A percentile compares a stretch with the other conserved stretches of the same genome.
These are phyloP conservation scores for Caenorhabditis drosophilae DNA, from an alignment of 2,888 invertebrate species.

Conservation along the genomic window DNA sequence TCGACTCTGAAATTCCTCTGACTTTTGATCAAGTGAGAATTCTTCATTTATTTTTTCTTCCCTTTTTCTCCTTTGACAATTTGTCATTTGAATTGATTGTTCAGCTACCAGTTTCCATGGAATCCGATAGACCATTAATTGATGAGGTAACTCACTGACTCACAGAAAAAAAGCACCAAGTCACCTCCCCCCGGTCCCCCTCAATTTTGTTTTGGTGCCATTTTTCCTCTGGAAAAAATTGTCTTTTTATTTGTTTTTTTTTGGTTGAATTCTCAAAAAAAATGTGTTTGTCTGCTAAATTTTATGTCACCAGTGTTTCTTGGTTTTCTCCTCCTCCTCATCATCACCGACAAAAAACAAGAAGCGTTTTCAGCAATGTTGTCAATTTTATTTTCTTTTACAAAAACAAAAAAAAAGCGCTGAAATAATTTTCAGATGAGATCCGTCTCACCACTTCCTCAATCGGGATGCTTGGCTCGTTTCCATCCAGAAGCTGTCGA, in stretches of 20 bases:
- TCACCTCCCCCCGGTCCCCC: constrained; percentile 10
- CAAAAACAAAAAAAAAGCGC: neutral
- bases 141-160: constrained; percentile 42
- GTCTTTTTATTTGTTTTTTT: neutral
- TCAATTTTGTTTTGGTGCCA: constrained; percentile 12
- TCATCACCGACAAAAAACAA: too few species aligned
- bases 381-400: neutral
- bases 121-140: constrained; percentile 48
- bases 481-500: constrained; percentile 77
- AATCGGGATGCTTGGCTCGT: constrained; percentile 44
- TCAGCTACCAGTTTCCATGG: constrained; percentile 44
- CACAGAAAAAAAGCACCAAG: constrained; percentile 20
- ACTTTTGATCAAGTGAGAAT: constrained; percentile 58
- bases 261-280: neutral
- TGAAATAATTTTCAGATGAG: constrained; percentile 34
- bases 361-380: too few species aligned
- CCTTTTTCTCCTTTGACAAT: constrained; percentile 4
- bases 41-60: neutral
- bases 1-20: constrained; percentile 54
- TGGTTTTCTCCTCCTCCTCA: too few species aligned
- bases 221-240: constrained; percentile 1
- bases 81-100: constrained; percentile 8
- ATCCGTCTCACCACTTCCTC: constrained; percentile 29
- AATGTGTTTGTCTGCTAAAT: neutral
- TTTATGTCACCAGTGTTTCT: neutral